Percentiles rank a stretch among this genome's conserved stretches.
phyloP scores from a whole-genome alignment of 2,888 invertebrate genomes.

The Caenorhabditis sp. region DNA sequence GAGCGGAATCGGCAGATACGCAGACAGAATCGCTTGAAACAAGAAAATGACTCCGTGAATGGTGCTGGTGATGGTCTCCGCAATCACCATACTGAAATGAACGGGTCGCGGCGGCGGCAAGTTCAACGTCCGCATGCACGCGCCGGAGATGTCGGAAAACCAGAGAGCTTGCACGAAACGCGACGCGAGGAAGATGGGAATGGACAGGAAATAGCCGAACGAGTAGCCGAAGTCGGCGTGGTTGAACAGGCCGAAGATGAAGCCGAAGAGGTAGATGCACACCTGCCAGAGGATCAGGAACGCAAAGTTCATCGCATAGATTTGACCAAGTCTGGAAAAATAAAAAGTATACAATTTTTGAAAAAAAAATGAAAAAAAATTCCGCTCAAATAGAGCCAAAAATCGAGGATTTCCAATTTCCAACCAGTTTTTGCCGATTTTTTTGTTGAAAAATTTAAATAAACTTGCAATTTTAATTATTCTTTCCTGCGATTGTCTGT shows the following conservation, averaged over 20 bases:
- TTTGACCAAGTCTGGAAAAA: conserved; percentile 63
- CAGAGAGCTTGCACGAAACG: conserved; percentile 74
- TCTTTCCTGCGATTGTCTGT: too few species aligned
- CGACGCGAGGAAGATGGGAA: conserved; percentile 66
- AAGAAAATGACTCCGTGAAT: conserved; percentile 78
- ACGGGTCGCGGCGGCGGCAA: conserved; percentile 35
- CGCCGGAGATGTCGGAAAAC: conserved; percentile 78
- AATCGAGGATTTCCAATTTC: too few species aligned
- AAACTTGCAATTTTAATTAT: too few species aligned
- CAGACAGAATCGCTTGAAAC: conserved; percentile 71
- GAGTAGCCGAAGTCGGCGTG: conserved; percentile 20
- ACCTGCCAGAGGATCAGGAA: conserved; percentile 55
- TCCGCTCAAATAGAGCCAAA: too few species aligned
- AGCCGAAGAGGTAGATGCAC: conserved; percentile 41
- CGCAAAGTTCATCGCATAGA: conserved; percentile 54
- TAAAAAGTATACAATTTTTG: too few species aligned
- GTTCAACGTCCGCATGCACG: conserved; percentile 67
- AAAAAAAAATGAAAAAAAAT: too few species aligned
- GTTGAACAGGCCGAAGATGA: conserved; percentile 48
- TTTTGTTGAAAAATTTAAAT: too few species aligned
- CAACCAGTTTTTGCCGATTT: too few species aligned
- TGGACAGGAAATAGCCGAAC: conserved; percentile 37
- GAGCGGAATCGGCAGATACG: conserved; percentile 73
- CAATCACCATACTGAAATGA: conserved; percentile 53
- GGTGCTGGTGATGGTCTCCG: conserved; percentile 69